Evolutionary conservation across 2,888 invertebrate species (phyloP).

Genomic region (Melolontha melolontha): DNA sequence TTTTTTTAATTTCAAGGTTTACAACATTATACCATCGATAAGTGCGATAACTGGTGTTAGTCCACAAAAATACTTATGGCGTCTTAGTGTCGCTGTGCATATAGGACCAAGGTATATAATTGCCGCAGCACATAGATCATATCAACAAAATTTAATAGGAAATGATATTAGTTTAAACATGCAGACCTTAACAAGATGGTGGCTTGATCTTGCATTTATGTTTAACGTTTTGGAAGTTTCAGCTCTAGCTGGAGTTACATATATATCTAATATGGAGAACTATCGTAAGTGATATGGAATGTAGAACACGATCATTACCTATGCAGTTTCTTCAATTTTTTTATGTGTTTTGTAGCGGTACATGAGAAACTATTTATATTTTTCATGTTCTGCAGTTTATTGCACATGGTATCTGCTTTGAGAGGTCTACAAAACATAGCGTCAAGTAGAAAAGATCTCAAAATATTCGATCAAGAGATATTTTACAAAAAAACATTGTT

Average conservation of each 20-base stretch:
- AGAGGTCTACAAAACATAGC: constrained; percentile 66
- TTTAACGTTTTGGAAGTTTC: constrained; percentile 87
- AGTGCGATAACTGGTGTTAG: constrained; percentile 95
- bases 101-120: constrained; percentile 91
- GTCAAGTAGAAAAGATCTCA: constrained; percentile 55
- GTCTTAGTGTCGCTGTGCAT: constrained; percentile 91
- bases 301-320: neutral
- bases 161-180: constrained; percentile 60
- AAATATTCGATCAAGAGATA: constrained; percentile 55
- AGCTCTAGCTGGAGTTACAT: constrained; percentile 90
- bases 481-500: constrained; percentile 79
- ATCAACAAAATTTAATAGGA: constrained; percentile 78
- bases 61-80: constrained; percentile 93
- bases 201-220: constrained; percentile 82
- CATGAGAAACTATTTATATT: constrained; percentile 92
- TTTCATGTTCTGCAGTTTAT: constrained; percentile 87
- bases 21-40: constrained; percentile 94
- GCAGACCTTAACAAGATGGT: constrained; percentile 68
- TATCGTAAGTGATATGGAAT: constrained; percentile 80
- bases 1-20: constrained; percentile 74
- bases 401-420: constrained; percentile 84
- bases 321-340: neutral
- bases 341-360: constrained; percentile 71
- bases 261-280: constrained; percentile 94
- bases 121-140: constrained; percentile 87